These are phyloP conservation scores for Mimachlamys varia DNA, from an alignment of 2,888 invertebrate species.

Conservation along the genomic window DNA sequence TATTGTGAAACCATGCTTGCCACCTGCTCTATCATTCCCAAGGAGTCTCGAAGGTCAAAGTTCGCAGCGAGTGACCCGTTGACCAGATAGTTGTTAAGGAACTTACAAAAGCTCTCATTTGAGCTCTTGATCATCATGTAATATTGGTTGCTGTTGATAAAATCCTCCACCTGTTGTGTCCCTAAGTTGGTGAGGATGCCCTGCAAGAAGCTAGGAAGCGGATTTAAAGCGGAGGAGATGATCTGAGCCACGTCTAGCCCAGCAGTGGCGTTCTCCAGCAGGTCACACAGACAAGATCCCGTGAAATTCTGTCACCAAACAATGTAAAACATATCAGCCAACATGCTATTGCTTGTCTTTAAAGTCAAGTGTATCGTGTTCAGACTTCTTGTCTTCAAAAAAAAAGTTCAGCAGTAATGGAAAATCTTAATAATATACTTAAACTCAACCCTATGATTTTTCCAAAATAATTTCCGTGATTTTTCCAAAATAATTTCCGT, in stretches of 20 bases:
- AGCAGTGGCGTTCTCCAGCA: conserved; percentile 42
- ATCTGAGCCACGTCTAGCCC: not conserved
- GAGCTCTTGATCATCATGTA: not conserved
- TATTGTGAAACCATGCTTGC: conserved; percentile 49
- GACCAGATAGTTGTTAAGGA: conserved; percentile 38
- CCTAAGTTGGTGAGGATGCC: not conserved
- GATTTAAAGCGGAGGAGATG: not conserved
- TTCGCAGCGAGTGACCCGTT: conserved; percentile 34
- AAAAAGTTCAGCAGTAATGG: not conserved
- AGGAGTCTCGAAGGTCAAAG: conserved; percentile 58
- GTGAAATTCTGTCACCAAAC: conserved; percentile 46
- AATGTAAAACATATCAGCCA: not conserved
- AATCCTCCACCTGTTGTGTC: not conserved
- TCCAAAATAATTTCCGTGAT: too few species aligned
- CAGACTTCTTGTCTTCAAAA: too few species aligned
- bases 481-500: too few species aligned
- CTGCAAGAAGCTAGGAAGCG: not conserved
- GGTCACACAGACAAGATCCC: conserved; percentile 49
- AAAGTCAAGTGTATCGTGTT: too few species aligned
- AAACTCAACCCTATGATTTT: too few species aligned
- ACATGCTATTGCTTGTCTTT: not conserved
- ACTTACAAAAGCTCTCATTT: conserved; percentile 39
- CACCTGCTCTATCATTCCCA: conserved; percentile 54
- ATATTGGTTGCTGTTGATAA: conserved; percentile 14
- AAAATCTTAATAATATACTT: too few species aligned